A percentile compares a stretch with the other conserved stretches of the same genome.
Evolutionary conservation across 1,140 invertebrate species (phyloP).

Genomic region (Drosophila pectinifera): DNA sequence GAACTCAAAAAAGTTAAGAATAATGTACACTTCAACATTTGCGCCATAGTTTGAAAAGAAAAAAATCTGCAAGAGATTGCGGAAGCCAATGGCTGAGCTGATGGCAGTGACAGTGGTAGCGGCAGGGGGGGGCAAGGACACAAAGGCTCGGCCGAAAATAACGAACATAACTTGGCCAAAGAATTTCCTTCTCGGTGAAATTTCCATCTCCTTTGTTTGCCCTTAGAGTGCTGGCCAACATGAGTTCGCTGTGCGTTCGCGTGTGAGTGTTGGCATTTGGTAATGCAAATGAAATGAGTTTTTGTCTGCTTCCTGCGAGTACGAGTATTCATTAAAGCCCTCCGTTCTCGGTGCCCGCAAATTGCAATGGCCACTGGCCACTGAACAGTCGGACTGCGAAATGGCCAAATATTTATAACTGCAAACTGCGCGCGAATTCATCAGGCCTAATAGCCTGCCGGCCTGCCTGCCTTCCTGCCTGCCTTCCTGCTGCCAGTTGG

Average conservation of each 20-base stretch:
- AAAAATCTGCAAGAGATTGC: constrained; percentile 53
- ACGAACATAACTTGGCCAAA: constrained; percentile 52
- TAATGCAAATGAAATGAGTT: constrained; percentile 61
- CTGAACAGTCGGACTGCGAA: constrained; percentile 48
- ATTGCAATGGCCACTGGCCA: constrained; percentile 47
- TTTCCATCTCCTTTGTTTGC: constrained; percentile 25
- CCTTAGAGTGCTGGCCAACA: constrained; percentile 3
- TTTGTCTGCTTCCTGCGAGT: constrained; percentile 14
- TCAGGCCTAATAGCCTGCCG: constrained; percentile 62
- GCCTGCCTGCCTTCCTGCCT: not conserved
- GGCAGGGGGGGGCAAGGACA: constrained; percentile 14
- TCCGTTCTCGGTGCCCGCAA: constrained; percentile 26
- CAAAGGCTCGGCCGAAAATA: constrained; percentile 41
- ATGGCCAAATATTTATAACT: constrained; percentile 75
- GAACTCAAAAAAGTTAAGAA: constrained; percentile 77
- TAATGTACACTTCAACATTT: constrained; percentile 75
- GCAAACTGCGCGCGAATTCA: constrained; percentile 59
- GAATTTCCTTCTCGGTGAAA: constrained; percentile 30
- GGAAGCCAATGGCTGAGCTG: constrained; percentile 43
- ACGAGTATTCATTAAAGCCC: constrained; percentile 46
- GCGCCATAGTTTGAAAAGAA: constrained; percentile 62
- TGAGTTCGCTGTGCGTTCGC: not conserved
- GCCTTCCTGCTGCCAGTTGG: constrained; percentile 13
- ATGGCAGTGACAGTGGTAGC: constrained; percentile 17
- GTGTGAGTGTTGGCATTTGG: not conserved